These are phyloP conservation scores for Acanthis flammea DNA, from an alignment of 2,797 vertebrate genomes.

Conservation along the genomic window DNA sequence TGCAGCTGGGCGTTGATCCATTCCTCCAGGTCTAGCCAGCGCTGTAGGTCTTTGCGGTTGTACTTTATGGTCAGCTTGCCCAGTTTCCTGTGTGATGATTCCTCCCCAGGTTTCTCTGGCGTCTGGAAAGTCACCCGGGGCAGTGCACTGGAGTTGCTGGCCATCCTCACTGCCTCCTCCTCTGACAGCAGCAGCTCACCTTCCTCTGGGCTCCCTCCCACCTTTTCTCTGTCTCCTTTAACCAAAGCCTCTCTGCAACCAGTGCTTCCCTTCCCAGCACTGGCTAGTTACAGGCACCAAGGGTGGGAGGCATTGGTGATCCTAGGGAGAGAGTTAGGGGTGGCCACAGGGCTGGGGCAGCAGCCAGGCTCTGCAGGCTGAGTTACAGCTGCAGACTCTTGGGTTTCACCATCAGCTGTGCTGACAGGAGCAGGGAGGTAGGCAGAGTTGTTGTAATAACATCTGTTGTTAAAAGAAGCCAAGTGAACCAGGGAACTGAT, in stretches of 20 bases:
- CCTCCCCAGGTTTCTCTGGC: conserved; percentile 77
- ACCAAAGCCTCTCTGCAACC: background rate
- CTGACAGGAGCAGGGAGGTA: conserved; percentile 12
- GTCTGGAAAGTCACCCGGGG: conserved; percentile 89
- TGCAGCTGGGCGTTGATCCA: conserved; percentile 92
- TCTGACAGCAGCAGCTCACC: background rate
- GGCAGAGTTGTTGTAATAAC: conserved; percentile 44
- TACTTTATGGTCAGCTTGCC: conserved; percentile 95
- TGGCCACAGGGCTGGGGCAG: background rate
- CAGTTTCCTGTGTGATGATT: conserved; percentile 85
- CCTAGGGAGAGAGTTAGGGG: background rate
- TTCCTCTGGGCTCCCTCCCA: background rate
- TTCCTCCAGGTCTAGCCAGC: conserved; percentile 92
- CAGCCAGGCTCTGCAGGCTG: background rate
- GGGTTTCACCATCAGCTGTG: conserved; percentile 6
- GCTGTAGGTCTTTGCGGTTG: conserved; percentile 92
- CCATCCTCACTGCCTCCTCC: conserved; percentile 71
- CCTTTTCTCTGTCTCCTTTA: background rate
- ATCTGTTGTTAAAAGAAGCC: conserved; percentile 59
- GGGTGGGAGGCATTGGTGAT: background rate
- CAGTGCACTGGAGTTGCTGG: conserved; percentile 82
- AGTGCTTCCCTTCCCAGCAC: background rate
- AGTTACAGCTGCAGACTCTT: conserved; percentile 22
- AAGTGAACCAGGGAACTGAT: conserved; percentile 37
- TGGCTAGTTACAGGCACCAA: background rate